These are phyloP conservation scores for Stigmatopora argus DNA, from an alignment of 2,113 vertebrate species.

Conservation along the genomic window DNA sequence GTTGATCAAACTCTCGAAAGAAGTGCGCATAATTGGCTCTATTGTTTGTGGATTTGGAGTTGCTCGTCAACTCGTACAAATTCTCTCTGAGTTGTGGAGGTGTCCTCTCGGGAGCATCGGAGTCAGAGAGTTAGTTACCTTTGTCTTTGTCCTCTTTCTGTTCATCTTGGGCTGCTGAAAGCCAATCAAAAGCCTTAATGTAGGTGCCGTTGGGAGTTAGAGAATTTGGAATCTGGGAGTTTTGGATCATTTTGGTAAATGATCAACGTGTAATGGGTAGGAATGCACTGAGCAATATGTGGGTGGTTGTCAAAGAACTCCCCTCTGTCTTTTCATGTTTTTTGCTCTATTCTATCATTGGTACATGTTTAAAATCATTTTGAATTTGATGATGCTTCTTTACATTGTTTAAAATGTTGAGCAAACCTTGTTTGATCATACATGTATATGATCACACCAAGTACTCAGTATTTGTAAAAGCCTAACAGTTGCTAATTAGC, in stretches of 20 bases:
- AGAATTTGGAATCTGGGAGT: neutral
- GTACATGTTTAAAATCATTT: too few relatives aligned
- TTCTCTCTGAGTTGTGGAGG: slow-evolving; percentile 58
- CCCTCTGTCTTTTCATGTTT: too few relatives aligned
- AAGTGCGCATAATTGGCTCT: slow-evolving; percentile 60
- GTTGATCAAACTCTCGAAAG: slow-evolving; percentile 49
- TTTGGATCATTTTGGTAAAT: slow-evolving; percentile 5
- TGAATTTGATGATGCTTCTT: too few relatives aligned
- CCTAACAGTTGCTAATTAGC: neutral
- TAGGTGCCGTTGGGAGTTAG: slow-evolving; percentile 9
- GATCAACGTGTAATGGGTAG: slow-evolving; percentile 13
- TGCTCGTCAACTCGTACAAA: slow-evolving; percentile 54
- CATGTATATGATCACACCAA: neutral
- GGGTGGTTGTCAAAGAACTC: slow-evolving; percentile 7
- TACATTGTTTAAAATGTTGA: too few relatives aligned
- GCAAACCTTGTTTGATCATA: neutral
- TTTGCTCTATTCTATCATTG: neutral
- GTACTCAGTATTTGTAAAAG: neutral
- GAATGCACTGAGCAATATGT: slow-evolving; percentile 7
- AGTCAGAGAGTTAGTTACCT: slow-evolving; percentile 41
- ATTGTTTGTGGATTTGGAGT: slow-evolving; percentile 57
- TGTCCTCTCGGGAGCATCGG: slow-evolving; percentile 53
- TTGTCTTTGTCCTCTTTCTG: slow-evolving; percentile 42
- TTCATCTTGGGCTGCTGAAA: slow-evolving; percentile 34
- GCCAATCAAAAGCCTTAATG: slow-evolving; percentile 18